These are phyloP conservation scores for Dicyrtomina minuta DNA, from an alignment of 2,888 invertebrate species.

Conservation along the genomic window DNA sequence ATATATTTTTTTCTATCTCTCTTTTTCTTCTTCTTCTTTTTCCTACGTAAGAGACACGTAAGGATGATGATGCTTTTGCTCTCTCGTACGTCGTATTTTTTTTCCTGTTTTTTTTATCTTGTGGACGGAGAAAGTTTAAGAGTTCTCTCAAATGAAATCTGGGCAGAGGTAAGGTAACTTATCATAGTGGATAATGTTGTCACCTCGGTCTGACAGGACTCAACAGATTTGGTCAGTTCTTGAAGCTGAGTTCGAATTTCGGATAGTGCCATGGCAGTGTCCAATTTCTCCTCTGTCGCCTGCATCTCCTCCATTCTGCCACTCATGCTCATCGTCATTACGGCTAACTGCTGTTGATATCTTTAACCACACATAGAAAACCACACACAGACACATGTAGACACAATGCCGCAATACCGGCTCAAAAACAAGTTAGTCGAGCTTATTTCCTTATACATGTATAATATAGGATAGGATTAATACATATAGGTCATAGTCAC, in stretches of 20 bases:
- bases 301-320: constrained; percentile 92
- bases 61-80: too few species aligned
- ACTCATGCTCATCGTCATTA: constrained; percentile 95
- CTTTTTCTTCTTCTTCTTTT: neutral
- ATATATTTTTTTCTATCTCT: too few species aligned
- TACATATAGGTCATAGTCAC: too few species aligned
- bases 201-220: constrained; percentile 91
- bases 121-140: neutral
- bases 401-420: neutral
- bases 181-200: constrained; percentile 24
- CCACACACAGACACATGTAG: neutral
- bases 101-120: too few species aligned
- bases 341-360: constrained; percentile 96
- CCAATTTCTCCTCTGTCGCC: constrained; percentile 70
- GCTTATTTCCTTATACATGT: too few species aligned
- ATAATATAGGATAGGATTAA: too few species aligned
- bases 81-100: too few species aligned
- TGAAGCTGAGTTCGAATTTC: constrained; percentile 90
- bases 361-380: constrained; percentile 58
- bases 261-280: constrained; percentile 89
- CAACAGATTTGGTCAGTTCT: constrained; percentile 90
- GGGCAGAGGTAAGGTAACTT: constrained; percentile 22
- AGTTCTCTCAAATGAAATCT: constrained; percentile 6
- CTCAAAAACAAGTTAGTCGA: too few species aligned
- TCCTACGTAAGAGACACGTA: too few species aligned